These are phyloP conservation scores for Drosophila glabriapex DNA, from an alignment of 2,888 invertebrate genomes.

Conservation along the genomic window DNA sequence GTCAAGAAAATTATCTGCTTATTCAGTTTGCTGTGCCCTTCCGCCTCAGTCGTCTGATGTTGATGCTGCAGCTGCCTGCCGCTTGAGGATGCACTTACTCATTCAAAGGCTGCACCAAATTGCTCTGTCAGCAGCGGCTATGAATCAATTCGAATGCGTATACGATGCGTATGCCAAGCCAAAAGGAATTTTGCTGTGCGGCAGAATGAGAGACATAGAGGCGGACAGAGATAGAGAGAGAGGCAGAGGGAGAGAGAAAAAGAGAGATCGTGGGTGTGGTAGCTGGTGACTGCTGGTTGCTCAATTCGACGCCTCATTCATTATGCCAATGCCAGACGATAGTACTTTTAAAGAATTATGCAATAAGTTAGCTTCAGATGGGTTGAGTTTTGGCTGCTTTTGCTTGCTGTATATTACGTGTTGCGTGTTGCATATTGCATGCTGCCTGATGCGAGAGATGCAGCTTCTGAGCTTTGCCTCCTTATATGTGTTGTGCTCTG, in stretches of 20 bases:
- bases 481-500: conserved; percentile 43
- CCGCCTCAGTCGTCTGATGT: neutral
- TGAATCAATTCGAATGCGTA: conserved; percentile 63
- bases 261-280: conserved; percentile 29
- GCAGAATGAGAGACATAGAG: neutral
- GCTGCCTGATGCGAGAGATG: conserved; percentile 24
- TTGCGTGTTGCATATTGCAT: conserved; percentile 43
- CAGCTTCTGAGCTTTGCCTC: conserved; percentile 57
- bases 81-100: conserved; percentile 54
- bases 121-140: conserved; percentile 57
- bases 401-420: conserved; percentile 45
- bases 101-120: conserved; percentile 62
- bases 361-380: conserved; percentile 75
- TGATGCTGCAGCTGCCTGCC: conserved; percentile 4
- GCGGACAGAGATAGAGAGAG: too few species aligned
- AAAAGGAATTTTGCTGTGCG: conserved; percentile 29
- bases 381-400: conserved; percentile 57
- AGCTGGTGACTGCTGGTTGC: conserved; percentile 57
- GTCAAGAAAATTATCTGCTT: conserved; percentile 69
- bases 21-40: conserved; percentile 41
- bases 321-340: conserved; percentile 76
- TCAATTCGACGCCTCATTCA: conserved; percentile 69
- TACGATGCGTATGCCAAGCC: conserved; percentile 43
- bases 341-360: conserved; percentile 76
- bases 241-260: neutral